Evolutionary conservation across 1,140 invertebrate genomes (phyloP).

Genomic region (Drosophila dunni): DNA sequence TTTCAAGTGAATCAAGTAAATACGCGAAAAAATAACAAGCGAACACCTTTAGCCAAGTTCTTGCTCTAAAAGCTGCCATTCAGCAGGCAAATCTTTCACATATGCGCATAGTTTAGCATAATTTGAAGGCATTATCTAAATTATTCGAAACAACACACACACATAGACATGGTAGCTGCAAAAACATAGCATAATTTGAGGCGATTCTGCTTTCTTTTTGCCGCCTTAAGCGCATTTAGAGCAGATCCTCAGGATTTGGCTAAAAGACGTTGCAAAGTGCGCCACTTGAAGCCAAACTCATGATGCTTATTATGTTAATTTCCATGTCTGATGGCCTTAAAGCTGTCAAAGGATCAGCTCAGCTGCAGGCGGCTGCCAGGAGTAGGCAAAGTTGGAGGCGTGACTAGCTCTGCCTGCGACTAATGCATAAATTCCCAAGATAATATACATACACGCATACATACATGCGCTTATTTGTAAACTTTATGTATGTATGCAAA

Average conservation of each 20-base stretch:
- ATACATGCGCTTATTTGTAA: neutral
- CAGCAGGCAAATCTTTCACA: constrained; percentile 23
- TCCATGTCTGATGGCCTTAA: constrained; percentile 71
- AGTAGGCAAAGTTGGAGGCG: constrained; percentile 12
- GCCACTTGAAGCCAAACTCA: constrained; percentile 51
- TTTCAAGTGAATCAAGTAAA: neutral
- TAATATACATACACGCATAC: constrained; percentile 28
- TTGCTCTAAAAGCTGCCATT: constrained; percentile 15
- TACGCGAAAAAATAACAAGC: neutral
- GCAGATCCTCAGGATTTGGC: constrained; percentile 19
- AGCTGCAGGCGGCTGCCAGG: neutral
- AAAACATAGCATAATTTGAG: constrained; percentile 69
- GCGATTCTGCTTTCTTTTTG: constrained; percentile 8
- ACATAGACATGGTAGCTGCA: constrained; percentile 4
- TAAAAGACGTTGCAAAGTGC: constrained; percentile 53
- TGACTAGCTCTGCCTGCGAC: constrained; percentile 50
- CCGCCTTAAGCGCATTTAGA: constrained; percentile 64
- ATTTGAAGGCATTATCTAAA: constrained; percentile 32
- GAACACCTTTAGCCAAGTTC: neutral
- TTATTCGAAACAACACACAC: constrained; percentile 18
- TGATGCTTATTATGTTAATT: constrained; percentile 77
- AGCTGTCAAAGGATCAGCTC: constrained; percentile 33
- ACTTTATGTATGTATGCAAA: constrained; percentile 36
- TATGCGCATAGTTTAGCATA: constrained; percentile 54
- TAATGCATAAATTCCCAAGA: constrained; percentile 72